Evolutionary conservation across 2,113 vertebrate species (phyloP), one percentile per base, ranked within the genome.

Genomic region (Sinocyclocheilus rhinocerous): DNA sequence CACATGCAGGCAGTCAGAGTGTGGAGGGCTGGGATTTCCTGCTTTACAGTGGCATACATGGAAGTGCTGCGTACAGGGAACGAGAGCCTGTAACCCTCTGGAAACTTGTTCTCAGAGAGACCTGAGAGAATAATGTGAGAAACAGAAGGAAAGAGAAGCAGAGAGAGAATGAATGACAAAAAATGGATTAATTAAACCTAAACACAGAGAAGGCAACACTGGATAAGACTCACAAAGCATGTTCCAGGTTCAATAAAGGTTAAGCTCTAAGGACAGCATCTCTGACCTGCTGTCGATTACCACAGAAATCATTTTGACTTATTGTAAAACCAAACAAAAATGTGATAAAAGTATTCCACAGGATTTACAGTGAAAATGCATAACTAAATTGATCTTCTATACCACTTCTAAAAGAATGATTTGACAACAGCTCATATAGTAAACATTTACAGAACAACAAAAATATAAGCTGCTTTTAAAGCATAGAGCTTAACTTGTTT

Each of bases 1-100:
- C 98, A 99, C 95, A 98, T 89, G 92, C 97, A 99, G 91, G 95
- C 75, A 0, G 97, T 99, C 92, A 99, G 95, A 81, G 97, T 94
- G 0, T 96, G 95, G 76, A 99, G 94, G 87, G 96, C 94, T 0
- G 98, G 98, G 83, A 99, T 86, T 4, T 94, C 92, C 88, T 95
- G 96, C 63, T 95, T 96, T 90, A 98, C 91, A 0, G 96, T 93
- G 0, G 95, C 98, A 0, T 97, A 98, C 97, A 99, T 97, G 92
- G 97, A 97, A 93, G 97, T 97, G 69, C 97, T 98, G 81, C 97
- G 96, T 45, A 96, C 94, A 0, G 97, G 96, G 91, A 99, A 98
- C 81, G 95, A 96, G 85, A 99, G 90, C 86, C 96, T 96, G 95
- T 96, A 99, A 88, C 96, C 96, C 0, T 97, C 95, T 0, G 97